Base-by-base conservation (phyloP, 2,797 vertebrate genomes). In the Hybognathus amarus region DNA sequence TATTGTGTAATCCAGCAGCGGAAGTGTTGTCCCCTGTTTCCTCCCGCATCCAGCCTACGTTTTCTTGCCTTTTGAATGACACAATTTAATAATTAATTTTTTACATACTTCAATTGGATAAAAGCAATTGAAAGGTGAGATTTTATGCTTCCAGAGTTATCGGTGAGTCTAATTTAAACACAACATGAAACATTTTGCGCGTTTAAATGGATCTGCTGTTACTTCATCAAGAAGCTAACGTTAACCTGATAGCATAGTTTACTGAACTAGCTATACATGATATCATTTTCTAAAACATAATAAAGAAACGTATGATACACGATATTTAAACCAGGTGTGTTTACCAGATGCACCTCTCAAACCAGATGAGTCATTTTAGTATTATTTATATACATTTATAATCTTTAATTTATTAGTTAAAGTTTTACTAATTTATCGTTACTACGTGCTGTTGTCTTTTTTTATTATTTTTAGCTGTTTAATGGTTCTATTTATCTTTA, bases 1-100 rank as follows among this genome's bases (percentile, higher is more conserved):
- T 77, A 77, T 70, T 83, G 1, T 83, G 74, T 83, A 70, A 77
- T 18, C 2, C 15, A 1, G 9, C 30, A 83, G 52, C 82, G 82
- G 82, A 83, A 77, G 22, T 63, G 66, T 27, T 27, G 13, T 5
- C 8, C 3, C 15, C 27, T 1, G 63, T 68, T 67, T 75, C 33
- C 38, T 68, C 12, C 61, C 20, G 33, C 36, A 52, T 38, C 3
- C 59, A n/a, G 36, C 36, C 27, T 83, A 36, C 24, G 56, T 18
- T 4, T 17, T 61, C 40, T 30, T 40, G 52, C 22, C 38, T 66
- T 18, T 36, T 63, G 30, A 83, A 70, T 69, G 52, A 61, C 6
- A 38, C 6, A 6, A 27, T 6, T 18, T 67, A n/a, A 15, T 36
- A 5, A 50, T 22, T 42, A 27, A 30, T 15, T 33, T 42, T 56